phyloP scores from a whole-genome alignment of 1,140 invertebrate genomes.

The Solenopsis fugax region DNA sequence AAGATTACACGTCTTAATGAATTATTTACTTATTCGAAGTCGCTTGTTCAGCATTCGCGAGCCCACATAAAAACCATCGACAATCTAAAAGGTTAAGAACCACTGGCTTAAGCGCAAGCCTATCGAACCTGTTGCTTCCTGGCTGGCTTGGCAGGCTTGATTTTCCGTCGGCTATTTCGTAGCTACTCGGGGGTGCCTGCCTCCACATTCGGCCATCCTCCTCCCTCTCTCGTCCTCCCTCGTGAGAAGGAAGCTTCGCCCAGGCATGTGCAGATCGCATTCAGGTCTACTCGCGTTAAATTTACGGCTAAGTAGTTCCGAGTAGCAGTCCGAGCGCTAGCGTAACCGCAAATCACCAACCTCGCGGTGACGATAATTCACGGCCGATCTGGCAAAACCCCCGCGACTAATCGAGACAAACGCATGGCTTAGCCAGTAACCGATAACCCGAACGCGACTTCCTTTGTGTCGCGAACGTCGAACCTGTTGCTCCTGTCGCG shows the following conservation, averaged over 20 bases:
- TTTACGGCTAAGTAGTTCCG: constrained; percentile 22
- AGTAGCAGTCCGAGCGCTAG: background rate
- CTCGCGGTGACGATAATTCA: constrained; percentile 62
- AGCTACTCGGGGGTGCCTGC: background rate
- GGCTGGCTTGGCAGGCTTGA: constrained; percentile 25
- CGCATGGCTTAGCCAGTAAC: constrained; percentile 60
- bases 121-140: constrained; percentile 70
- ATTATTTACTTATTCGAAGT: background rate
- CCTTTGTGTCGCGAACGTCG: constrained; percentile 65
- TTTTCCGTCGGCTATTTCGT: constrained; percentile 30
- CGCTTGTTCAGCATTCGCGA: background rate
- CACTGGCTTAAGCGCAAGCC: constrained; percentile 50
- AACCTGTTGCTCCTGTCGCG: constrained; percentile 71
- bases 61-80: background rate
- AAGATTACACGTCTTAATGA: background rate
- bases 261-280: background rate
- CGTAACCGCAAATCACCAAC: constrained; percentile 43
- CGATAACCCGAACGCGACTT: constrained; percentile 56
- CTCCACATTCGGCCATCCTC: background rate
- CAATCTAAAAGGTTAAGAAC: constrained; percentile 14
- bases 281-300: constrained; percentile 31
- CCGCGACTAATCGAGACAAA: constrained; percentile 68
- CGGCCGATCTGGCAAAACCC: constrained; percentile 62
- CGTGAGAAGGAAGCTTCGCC: background rate
- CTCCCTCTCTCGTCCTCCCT: background rate